Conservation (phyloP, 2,797 vertebrate genomes). For the Phylloscopus collybita region DNA sequence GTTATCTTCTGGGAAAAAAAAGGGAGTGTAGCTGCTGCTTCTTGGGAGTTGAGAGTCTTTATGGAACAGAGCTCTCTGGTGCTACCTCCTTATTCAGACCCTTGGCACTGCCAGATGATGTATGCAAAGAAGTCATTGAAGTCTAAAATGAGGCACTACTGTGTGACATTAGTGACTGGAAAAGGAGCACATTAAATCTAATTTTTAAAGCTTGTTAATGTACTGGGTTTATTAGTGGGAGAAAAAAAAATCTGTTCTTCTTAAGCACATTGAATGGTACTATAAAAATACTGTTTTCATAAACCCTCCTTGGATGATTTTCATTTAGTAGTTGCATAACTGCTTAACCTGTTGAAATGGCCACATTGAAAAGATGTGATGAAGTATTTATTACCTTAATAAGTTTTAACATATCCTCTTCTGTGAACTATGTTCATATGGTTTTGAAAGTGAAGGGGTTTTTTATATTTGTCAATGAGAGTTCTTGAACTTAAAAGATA, state of each 20-base stretch:
- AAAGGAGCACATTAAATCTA: background rate
- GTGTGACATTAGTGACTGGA: background rate
- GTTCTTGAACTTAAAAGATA: background rate
- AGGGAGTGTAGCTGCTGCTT: background rate
- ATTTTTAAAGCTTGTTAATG: background rate
- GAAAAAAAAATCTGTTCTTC: background rate
- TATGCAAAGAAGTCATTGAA: background rate
- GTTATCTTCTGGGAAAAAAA: constrained; percentile 70
- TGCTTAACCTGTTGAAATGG: background rate
- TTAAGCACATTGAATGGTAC: background rate
- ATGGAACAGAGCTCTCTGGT: constrained; percentile 61
- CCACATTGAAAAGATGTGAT: background rate
- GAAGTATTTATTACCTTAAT: background rate
- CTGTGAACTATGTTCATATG: background rate
- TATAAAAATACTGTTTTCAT: background rate
- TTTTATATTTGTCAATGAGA: background rate
- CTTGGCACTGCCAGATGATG: constrained; percentile 24
- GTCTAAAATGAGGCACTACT: background rate
- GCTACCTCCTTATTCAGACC: constrained; percentile 30
- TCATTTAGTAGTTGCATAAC: background rate
- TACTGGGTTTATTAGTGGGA: background rate
- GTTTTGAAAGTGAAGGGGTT: background rate
- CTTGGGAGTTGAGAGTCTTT: background rate
- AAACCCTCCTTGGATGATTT: background rate
- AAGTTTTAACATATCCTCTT: background rate